Evolutionary conservation across 2,888 invertebrate species (phyloP), one percentile per base, ranked within the genome.

Genomic region (Nomada flava): DNA sequence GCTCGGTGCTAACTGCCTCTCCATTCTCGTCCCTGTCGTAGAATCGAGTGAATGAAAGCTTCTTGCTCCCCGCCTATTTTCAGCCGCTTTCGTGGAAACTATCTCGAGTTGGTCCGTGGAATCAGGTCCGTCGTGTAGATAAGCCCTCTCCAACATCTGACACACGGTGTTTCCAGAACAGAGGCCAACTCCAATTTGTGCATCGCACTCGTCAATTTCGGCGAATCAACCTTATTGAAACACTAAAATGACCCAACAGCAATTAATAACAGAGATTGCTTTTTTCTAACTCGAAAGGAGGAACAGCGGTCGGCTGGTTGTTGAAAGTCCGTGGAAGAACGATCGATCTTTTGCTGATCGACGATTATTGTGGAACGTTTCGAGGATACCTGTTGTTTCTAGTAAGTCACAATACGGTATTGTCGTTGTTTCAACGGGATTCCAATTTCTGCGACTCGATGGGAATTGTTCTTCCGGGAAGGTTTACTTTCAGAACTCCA

Each of bases 151-250:
- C 64, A 44, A 36, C 36, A 60, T 63, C 53, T 59, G 47, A 53
- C 26, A 23, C 23, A 2, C 10, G 3, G 26, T 11, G 52, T 20
- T 36, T 67, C 20, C 18, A 7, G 53, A 20, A n/a, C 57, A 10
- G 29, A 5, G 20, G 10, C 15, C 20, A 20, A 13, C 2, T 10
- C 11, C 36, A 5, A 7, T 36, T 36, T 36, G 20, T 53, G 29
- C 13, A 29, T 0, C 2, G n/a, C 52, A 15, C 71, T 23, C 53
- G 44, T 47, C 44, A 60, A 20, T 42, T 74, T 74, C 63, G 57
- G 53, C 79, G 86, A 86, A 83, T 86, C 78, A 81, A 65, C 76
- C 53, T 57, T 67, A 62, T 62, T 9, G 47, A 59, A 26, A 26
- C 26, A 26, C 26, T 2, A 26, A 26, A 2, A 26, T 26, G 26